Base-by-base conservation (phyloP, 2,113 vertebrate genomes). In the Etheostoma spectabile region DNA sequence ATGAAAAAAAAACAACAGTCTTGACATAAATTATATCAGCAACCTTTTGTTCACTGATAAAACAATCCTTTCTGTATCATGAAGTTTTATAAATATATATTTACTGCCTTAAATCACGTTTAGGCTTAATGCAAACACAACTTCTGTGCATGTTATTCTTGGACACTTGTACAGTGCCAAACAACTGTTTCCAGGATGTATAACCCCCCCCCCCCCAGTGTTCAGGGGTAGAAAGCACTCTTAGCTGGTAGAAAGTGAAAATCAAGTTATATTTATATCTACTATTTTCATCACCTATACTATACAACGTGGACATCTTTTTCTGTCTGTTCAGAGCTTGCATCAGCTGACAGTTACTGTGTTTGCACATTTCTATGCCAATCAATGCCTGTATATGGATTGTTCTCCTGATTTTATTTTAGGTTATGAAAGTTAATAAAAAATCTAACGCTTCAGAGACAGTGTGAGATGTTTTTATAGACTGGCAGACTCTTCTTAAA, bases 361-460 rank as follows among this genome's bases (percentile, higher is more conserved):
- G 85, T 83, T 80, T 79, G 81, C 84, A 88, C 94, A 93, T 96
- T 96, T 96, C 94, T 96, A 96, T 96, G 95, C 95, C 96, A 91
- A 94, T 93, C 95, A 86, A 92, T 93, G 93, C 95, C 96, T 96
- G 95, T 97, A 95, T 96, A 96, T 96, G 96, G 95, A 96, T 95
- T 97, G 95, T 97, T 96, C 94, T 97, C 94, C 93, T 95, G 95
- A 96, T 95, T 92, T 95, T 95, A 96, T 96, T 94, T 93, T 97
- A 96, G 95, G 94, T 95, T 96, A 96, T 96, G 95, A 96, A 96
- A 95, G 93, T 96, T 96, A 94, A 94, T 95, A 95, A 94, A 94
- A 86, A 84, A 62, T 83, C 74, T 77, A 91, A 74, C 65, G 92
- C 83, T 86, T 83, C 84, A 60, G 84, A 93, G 80, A 81, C 45